Percentiles rank a stretch among this genome's conserved stretches.
Conservation (phyloP, 2,888 invertebrate genomes). For the Rhamphomyia laevipes region DNA sequence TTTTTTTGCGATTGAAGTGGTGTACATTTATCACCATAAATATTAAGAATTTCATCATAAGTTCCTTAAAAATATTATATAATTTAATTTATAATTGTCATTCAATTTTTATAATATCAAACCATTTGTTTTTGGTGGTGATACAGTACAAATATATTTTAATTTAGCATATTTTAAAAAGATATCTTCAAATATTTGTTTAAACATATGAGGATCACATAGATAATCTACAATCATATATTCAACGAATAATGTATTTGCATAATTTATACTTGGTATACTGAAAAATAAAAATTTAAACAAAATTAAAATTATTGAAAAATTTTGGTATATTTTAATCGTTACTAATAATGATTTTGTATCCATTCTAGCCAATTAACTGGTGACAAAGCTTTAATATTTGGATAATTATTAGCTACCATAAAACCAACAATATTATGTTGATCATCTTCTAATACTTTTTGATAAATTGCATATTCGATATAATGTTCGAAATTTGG, state of each 20-base stretch:
- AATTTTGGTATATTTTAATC: not conserved
- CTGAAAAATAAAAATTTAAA: conserved; percentile 4
- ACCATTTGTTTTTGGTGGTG: not conserved
- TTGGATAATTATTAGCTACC: conserved; percentile 40
- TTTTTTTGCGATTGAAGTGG: not conserved
- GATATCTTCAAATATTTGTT: not conserved
- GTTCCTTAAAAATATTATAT: not conserved
- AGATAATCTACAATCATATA: conserved; percentile 42
- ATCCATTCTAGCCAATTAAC: conserved; percentile 48
- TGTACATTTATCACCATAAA: not conserved
- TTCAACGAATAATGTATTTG: conserved; percentile 49
- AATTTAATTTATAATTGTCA: not conserved
- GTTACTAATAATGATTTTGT: conserved; percentile 42
- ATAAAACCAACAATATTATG: conserved; percentile 23
- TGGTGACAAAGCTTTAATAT: conserved; percentile 43
- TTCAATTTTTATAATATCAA: not conserved
- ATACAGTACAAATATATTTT: not conserved
- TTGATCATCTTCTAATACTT: not conserved
- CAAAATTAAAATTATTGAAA: not conserved
- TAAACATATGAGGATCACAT: not conserved
- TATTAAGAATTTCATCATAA: not conserved
- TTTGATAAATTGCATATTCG: not conserved
- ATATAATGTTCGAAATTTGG: not conserved
- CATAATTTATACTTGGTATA: not conserved
- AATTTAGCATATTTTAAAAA: not conserved